A percentile compares a stretch with the other conserved stretches of the same genome.
Conservation (phyloP, 2,113 vertebrate species). For the Trematocara unimaculatum region DNA sequence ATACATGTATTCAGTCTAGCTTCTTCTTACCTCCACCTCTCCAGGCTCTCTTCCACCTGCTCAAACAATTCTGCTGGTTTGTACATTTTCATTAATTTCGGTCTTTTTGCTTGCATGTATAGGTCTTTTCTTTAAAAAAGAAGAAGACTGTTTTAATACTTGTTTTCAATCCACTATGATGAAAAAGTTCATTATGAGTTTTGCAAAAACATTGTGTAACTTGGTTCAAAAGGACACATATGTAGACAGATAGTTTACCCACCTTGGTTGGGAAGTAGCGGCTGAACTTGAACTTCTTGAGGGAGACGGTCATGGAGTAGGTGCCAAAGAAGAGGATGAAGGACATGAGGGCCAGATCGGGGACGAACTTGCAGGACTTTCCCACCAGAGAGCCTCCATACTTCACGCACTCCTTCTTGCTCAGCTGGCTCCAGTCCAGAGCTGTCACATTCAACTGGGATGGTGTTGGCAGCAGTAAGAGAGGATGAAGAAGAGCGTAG, state of each 20-base stretch:
- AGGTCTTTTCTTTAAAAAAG: neutral
- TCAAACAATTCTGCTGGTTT: neutral
- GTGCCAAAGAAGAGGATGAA: slow-evolving; percentile 99
- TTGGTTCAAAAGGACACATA: neutral
- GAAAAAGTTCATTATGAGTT: neutral
- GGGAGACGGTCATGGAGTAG: slow-evolving; percentile 91
- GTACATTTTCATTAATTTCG: neutral
- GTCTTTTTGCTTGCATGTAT: neutral
- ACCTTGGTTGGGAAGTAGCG: slow-evolving; percentile 98
- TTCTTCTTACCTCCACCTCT: neutral
- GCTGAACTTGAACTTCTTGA: slow-evolving; percentile 98
- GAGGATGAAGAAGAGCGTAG: slow-evolving; percentile 14
- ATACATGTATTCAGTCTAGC: neutral
- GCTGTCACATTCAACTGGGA: slow-evolving; percentile 89
- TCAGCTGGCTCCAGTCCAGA: slow-evolving; percentile 94
- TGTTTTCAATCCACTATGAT: neutral
- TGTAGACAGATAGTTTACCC: slow-evolving; percentile 7
- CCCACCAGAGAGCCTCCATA: slow-evolving; percentile 91
- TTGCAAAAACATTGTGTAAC: neutral
- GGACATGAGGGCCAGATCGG: slow-evolving; percentile 94
- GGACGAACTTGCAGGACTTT: slow-evolving; percentile 86
- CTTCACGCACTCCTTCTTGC: slow-evolving; percentile 92
- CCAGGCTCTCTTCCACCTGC: neutral
- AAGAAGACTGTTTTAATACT: neutral
- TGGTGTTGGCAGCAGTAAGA: neutral